Evolutionary conservation across 2,888 invertebrate genomes (phyloP).

Genomic region (Synergus umbraculus): DNA sequence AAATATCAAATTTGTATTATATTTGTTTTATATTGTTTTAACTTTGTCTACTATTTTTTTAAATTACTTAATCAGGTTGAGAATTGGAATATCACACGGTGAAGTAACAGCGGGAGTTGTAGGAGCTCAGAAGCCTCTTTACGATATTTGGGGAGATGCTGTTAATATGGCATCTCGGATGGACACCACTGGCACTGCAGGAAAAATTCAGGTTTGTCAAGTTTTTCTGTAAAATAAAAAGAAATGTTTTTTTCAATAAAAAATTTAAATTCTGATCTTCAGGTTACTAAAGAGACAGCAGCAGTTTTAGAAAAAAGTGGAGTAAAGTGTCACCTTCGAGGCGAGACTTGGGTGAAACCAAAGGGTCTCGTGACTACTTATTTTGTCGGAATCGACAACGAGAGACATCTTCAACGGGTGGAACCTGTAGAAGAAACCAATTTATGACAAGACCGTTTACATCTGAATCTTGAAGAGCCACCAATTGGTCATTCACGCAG

Average conservation of each 20-base stretch:
- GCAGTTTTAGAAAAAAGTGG: constrained; percentile 83
- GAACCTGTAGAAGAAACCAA: constrained; percentile 68
- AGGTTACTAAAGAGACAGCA: constrained; percentile 87
- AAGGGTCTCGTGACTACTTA: constrained; percentile 85
- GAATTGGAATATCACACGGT: constrained; percentile 91
- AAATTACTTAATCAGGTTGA: constrained; percentile 58
- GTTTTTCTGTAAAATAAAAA: neutral
- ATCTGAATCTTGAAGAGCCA: constrained; percentile 30
- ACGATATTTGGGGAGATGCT: constrained; percentile 99
- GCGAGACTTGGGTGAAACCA: constrained; percentile 86
- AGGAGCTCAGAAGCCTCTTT: constrained; percentile 96
- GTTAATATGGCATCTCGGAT: constrained; percentile 98
- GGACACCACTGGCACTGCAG: constrained; percentile 96
- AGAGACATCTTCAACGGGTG: constrained; percentile 68
- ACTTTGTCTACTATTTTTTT: neutral
- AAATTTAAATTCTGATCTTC: constrained; percentile 29
- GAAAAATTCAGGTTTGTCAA: constrained; percentile 83
- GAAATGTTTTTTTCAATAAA: constrained; percentile 14
- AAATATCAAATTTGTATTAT: neutral
- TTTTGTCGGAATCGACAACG: constrained; percentile 84
- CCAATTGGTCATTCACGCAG: constrained; percentile 3
- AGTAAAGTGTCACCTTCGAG: constrained; percentile 84
- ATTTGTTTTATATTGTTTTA: neutral
- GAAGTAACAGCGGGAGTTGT: constrained; percentile 98
- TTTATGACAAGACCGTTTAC: constrained; percentile 59